phyloP scores from a whole-genome alignment of 1,140 invertebrate species.

The Caenorhabditis latens region DNA sequence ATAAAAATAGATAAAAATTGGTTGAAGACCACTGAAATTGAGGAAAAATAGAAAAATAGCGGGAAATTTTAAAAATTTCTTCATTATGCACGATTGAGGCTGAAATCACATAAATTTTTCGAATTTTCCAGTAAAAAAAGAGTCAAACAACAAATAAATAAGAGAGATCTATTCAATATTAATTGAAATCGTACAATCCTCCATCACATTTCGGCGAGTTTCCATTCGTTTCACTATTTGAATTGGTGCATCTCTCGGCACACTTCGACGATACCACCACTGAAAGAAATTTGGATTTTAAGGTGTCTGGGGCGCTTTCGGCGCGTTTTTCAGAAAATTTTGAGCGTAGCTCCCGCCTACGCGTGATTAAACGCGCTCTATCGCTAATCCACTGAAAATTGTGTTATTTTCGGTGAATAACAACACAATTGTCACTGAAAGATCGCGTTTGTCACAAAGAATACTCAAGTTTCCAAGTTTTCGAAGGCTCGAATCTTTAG shows the following conservation, averaged over 20 bases:
- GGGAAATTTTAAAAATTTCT: neutral
- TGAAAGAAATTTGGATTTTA: neutral
- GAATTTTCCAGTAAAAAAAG: neutral
- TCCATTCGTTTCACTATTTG: neutral
- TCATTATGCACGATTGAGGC: neutral
- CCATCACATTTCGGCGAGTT: slow-evolving; percentile 1
- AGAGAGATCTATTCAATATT: neutral
- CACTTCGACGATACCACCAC: slow-evolving; percentile 38
- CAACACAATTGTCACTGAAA: too few relatives aligned
- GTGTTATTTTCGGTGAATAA: too few relatives aligned
- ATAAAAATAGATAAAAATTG: neutral
- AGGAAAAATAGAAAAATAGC: neutral
- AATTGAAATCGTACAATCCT: slow-evolving; percentile 15
- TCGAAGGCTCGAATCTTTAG: too few relatives aligned
- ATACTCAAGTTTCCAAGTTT: too few relatives aligned
- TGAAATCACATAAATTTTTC: neutral
- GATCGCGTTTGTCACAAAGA: too few relatives aligned
- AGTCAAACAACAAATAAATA: neutral
- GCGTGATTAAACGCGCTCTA: too few relatives aligned
- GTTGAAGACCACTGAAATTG: neutral
- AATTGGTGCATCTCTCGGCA: neutral
- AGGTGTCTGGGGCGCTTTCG: neutral
- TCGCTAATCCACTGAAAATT: too few relatives aligned
- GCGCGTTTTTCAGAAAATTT: too few relatives aligned
- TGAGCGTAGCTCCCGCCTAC: too few relatives aligned